These are phyloP conservation scores for Saccostrea cuccullata DNA, from an alignment of 1,140 invertebrate genomes.

Conservation along the genomic window DNA sequence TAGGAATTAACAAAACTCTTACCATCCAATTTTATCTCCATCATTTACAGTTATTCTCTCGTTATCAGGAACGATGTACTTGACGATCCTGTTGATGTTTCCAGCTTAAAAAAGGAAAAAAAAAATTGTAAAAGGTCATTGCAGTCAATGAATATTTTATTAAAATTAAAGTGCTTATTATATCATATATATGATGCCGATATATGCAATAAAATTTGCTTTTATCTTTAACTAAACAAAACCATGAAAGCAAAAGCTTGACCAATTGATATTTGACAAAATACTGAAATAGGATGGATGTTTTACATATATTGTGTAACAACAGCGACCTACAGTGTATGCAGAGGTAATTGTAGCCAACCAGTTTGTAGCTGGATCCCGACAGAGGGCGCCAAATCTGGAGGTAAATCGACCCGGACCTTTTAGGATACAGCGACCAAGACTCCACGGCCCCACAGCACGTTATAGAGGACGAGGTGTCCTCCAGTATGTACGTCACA, in stretches of 20 bases:
- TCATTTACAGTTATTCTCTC: neutral
- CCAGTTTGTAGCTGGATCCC: constrained; percentile 14
- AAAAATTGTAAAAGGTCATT: neutral
- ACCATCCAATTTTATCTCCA: constrained; percentile 16
- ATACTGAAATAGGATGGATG: too few relatives aligned
- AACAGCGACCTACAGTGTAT: neutral
- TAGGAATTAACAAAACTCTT: neutral
- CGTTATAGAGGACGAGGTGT: neutral
- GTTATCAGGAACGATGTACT: neutral
- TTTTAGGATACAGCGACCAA: constrained; percentile 11
- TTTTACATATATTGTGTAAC: neutral
- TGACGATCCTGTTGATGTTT: constrained; percentile 14
- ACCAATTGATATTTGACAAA: too few relatives aligned
- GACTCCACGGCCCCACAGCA: neutral
- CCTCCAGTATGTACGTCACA: constrained; percentile 2
- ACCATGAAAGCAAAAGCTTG: too few relatives aligned
- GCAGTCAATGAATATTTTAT: neutral
- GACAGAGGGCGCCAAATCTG: constrained; percentile 13
- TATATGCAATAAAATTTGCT: too few relatives aligned
- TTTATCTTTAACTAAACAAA: too few relatives aligned
- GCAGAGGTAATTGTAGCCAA: constrained; percentile 8
- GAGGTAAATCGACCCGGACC: constrained; percentile 6
- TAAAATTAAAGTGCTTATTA: neutral
- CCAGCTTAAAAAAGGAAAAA: neutral
- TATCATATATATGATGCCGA: too few relatives aligned